Percentiles rank a stretch among this genome's conserved stretches.
Evolutionary conservation across 2,797 vertebrate species (phyloP).

Genomic region (Pangasius larnaudii): DNA sequence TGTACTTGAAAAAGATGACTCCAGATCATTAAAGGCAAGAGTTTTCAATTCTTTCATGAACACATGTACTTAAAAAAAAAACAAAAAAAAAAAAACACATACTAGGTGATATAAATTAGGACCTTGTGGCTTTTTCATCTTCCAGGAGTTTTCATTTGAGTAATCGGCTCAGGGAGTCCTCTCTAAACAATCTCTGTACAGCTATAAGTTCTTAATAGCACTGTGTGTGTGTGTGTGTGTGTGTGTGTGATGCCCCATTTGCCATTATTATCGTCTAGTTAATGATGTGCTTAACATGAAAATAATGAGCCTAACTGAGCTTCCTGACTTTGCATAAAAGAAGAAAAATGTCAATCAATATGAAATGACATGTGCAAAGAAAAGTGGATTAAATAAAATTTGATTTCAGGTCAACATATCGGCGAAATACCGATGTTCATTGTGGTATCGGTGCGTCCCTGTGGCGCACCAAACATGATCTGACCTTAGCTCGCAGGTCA

Average conservation of each 20-base stretch:
- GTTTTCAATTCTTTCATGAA: background rate
- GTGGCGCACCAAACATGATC: background rate
- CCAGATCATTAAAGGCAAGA: background rate
- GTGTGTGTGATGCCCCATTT: conserved; percentile 14
- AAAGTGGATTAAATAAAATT: background rate
- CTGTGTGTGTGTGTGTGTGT: background rate
- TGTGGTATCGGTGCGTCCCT: background rate
- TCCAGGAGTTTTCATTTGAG: background rate
- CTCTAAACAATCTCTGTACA: background rate
- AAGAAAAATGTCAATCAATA: background rate
- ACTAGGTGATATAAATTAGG: background rate
- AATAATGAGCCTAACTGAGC: conserved; percentile 20
- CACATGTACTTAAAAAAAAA: background rate
- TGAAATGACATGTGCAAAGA: background rate
- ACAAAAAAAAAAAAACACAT: background rate
- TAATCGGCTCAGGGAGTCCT: background rate
- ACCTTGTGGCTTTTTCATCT: background rate
- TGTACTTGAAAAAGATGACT: too few relatives aligned
- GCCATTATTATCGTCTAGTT: background rate
- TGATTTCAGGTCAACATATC: background rate
- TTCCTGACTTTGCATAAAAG: conserved; percentile 20
- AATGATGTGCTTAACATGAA: conserved; percentile 40
- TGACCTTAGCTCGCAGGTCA: conserved; percentile 13
- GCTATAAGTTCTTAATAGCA: background rate
- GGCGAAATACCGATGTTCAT: background rate